Percentiles rank a stretch among this genome's conserved stretches.
These are phyloP conservation scores for Kryptolebias marmoratus DNA, from an alignment of 2,113 vertebrate genomes.

Conservation along the genomic window DNA sequence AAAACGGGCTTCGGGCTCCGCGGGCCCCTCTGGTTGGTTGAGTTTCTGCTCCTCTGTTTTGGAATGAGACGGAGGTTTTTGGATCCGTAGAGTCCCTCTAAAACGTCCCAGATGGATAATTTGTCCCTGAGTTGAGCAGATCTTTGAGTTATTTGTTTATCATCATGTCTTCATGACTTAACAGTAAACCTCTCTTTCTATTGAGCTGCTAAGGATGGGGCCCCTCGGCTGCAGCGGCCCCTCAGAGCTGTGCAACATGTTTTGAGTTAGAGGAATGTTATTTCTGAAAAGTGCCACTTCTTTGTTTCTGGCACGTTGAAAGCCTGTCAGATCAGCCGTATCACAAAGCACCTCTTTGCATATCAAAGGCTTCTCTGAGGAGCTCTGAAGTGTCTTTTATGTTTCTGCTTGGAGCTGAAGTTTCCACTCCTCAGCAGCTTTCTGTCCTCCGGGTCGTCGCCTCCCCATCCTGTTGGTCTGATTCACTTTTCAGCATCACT, in stretches of 20 bases:
- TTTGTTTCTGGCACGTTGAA: constrained; percentile 54
- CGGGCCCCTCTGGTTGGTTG: too few relatives aligned
- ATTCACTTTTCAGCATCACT: constrained; percentile 29
- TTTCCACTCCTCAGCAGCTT: constrained; percentile 8
- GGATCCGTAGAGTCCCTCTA: too few relatives aligned
- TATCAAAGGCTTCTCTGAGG: constrained; percentile 66
- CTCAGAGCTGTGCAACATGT: background rate
- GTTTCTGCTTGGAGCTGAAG: background rate
- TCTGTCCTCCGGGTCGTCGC: background rate
- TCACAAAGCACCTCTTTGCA: constrained; percentile 57
- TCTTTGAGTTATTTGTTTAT: too few relatives aligned
- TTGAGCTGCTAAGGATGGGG: too few relatives aligned
- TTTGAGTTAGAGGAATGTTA: constrained; percentile 28
- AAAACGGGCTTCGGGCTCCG: too few relatives aligned
- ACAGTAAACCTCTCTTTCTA: too few relatives aligned
- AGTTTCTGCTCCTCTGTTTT: too few relatives aligned
- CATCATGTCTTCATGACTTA: too few relatives aligned
- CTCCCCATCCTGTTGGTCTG: background rate
- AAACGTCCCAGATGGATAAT: too few relatives aligned
- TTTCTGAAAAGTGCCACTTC: constrained; percentile 57
- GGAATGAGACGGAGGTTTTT: too few relatives aligned
- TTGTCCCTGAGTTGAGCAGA: too few relatives aligned
- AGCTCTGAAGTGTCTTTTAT: constrained; percentile 49
- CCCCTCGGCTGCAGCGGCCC: too few relatives aligned
- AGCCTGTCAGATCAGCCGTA: constrained; percentile 54